A percentile compares a stretch with the other conserved stretches of the same genome.
Evolutionary conservation across 2,113 vertebrate genomes (phyloP).

Genomic region (Passer montanus): DNA sequence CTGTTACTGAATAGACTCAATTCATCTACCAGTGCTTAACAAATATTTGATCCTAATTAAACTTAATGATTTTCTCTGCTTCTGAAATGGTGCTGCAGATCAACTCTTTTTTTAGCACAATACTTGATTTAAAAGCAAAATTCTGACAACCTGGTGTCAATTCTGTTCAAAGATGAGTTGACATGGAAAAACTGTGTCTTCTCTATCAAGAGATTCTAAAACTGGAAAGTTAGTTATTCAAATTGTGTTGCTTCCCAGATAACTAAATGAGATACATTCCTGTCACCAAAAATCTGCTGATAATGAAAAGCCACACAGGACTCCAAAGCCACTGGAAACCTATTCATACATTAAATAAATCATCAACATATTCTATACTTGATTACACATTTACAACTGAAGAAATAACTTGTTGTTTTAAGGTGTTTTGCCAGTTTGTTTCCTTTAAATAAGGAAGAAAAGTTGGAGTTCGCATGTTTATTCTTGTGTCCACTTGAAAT

Average conservation of each 20-base stretch:
- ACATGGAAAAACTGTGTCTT: not conserved
- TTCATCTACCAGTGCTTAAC: constrained; percentile 60
- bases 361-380: not conserved
- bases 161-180: not conserved
- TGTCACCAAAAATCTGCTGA: not conserved
- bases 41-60: constrained; percentile 76
- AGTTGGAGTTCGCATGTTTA: not conserved
- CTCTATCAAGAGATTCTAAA: not conserved
- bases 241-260: not conserved
- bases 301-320: not conserved
- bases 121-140: not conserved
- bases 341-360: not conserved
- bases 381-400: not conserved
- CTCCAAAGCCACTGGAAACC: not conserved
- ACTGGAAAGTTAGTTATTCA: not conserved
- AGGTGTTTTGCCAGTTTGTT: not conserved
- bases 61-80: constrained; percentile 63
- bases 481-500: not conserved
- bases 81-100: not conserved
- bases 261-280: not conserved
- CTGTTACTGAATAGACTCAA: constrained; percentile 40
- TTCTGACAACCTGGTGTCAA: not conserved
- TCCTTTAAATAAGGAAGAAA: not conserved
- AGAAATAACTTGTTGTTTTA: not conserved
- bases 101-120: not conserved